Evolutionary conservation across 2,888 invertebrate genomes (phyloP).

Genomic region (Andrena camellia): DNA sequence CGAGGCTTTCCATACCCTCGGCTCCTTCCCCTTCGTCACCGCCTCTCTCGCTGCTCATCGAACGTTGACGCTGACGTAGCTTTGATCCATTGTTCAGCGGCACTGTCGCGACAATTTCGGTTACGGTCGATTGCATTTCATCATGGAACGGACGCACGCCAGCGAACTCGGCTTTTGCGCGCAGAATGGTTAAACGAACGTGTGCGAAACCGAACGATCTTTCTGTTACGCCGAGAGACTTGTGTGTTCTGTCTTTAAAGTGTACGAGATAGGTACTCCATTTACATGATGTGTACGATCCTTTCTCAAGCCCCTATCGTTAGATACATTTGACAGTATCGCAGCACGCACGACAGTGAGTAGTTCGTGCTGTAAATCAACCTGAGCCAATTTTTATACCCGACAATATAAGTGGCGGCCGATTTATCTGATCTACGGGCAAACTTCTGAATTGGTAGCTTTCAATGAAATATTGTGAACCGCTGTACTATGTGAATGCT

Average conservation of each 20-base stretch:
- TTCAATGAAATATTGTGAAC: not conserved
- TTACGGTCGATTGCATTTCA: conserved; percentile 66
- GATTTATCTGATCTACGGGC: not conserved
- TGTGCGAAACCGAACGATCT: not conserved
- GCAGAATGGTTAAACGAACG: conserved; percentile 1
- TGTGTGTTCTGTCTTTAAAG: not conserved
- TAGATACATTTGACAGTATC: not conserved
- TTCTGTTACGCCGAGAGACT: not conserved
- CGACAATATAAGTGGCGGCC: not conserved
- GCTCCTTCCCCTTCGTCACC: conserved; percentile 86
- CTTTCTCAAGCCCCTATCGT: not conserved
- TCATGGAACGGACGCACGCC: conserved; percentile 29
- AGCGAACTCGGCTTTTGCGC: conserved; percentile 8
- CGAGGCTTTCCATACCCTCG: conserved; percentile 87
- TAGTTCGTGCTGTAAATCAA: not conserved
- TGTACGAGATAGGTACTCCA: not conserved
- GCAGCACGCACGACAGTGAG: not conserved
- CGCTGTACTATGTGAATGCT: no score
- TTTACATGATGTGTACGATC: not conserved
- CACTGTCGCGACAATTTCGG: conserved; percentile 85
- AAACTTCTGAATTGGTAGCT: not conserved
- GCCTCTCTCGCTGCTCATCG: conserved; percentile 88
- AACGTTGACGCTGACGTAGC: conserved; percentile 88
- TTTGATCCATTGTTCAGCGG: conserved; percentile 89
- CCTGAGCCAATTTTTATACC: not conserved